A percentile compares a stretch with the other conserved stretches of the same genome.
These are phyloP conservation scores for Delichon dasypus DNA, from an alignment of 2,797 vertebrate species.

Conservation along the genomic window DNA sequence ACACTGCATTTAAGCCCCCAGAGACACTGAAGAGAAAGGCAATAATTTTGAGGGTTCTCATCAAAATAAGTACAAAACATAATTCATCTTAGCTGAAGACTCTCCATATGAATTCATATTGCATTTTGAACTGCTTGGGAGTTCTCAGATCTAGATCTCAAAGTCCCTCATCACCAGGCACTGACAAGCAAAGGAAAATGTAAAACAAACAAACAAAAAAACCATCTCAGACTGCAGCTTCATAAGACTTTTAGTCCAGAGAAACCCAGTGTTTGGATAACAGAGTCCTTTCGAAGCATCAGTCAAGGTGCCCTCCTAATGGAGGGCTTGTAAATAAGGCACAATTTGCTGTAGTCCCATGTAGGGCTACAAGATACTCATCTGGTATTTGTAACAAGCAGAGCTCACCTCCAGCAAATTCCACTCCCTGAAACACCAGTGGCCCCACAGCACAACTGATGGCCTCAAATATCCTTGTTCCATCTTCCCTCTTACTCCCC, in stretches of 20 bases:
- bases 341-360: not conserved
- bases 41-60: not conserved
- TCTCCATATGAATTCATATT: not conserved
- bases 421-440: not conserved
- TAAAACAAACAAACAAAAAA: not conserved
- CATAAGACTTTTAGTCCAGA: not conserved
- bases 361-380: rapidly evolving
- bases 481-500: not conserved
- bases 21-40: not conserved
- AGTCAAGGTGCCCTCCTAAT: not conserved
- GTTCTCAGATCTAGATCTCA: not conserved
- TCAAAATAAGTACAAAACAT: not conserved
- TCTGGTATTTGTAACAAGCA: not conserved
- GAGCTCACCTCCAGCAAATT: not conserved
- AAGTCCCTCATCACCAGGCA: not conserved
- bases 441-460: not conserved
- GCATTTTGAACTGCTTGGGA: not conserved
- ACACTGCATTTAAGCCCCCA: not conserved
- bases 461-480: not conserved
- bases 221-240: not conserved
- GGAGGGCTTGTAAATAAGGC: not conserved
- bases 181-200: not conserved
- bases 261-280: not conserved
- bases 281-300: not conserved
- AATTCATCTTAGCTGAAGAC: not conserved